Evolutionary conservation across 1,140 invertebrate species (phyloP).

Genomic region (Planococcus citri): DNA sequence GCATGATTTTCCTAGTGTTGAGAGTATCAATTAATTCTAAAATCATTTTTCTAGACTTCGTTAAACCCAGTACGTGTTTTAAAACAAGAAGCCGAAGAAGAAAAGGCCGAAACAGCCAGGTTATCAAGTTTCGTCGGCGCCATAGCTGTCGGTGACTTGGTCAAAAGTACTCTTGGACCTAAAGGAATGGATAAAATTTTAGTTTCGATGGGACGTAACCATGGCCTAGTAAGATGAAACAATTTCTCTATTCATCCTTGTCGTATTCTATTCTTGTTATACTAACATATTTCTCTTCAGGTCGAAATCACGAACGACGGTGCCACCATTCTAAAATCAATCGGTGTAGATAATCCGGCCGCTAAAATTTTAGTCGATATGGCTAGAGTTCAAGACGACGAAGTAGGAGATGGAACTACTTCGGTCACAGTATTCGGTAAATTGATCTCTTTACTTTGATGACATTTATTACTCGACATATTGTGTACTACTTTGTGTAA

Average conservation of each 20-base stretch:
- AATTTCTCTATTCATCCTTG: neutral
- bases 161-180: slow-evolving; percentile 95
- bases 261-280: neutral
- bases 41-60: slow-evolving; percentile 46
- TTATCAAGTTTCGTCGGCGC: slow-evolving; percentile 95
- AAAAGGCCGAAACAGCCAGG: slow-evolving; percentile 89
- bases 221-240: slow-evolving; percentile 39
- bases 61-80: slow-evolving; percentile 89
- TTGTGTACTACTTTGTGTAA: slow-evolving; percentile 23
- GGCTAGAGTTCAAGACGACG: slow-evolving; percentile 96
- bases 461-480: neutral
- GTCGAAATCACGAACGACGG: slow-evolving; percentile 99
- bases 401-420: slow-evolving; percentile 99
- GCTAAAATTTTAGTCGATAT: slow-evolving; percentile 98
- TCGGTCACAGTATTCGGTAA: slow-evolving; percentile 88
- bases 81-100: slow-evolving; percentile 91
- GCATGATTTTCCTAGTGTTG: no score
- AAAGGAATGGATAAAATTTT: slow-evolving; percentile 99
- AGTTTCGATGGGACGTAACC: slow-evolving; percentile 62
- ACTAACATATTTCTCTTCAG: slow-evolving; percentile 32
- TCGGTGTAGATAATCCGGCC: slow-evolving; percentile 97
- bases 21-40: no score
- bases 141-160: slow-evolving; percentile 94
- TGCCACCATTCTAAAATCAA: slow-evolving; percentile 91
- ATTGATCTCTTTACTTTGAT: slow-evolving; percentile 19